Evolutionary conservation across 2,888 invertebrate genomes (phyloP), one percentile per base, ranked within the genome.

Genomic region (Patella depressa): DNA sequence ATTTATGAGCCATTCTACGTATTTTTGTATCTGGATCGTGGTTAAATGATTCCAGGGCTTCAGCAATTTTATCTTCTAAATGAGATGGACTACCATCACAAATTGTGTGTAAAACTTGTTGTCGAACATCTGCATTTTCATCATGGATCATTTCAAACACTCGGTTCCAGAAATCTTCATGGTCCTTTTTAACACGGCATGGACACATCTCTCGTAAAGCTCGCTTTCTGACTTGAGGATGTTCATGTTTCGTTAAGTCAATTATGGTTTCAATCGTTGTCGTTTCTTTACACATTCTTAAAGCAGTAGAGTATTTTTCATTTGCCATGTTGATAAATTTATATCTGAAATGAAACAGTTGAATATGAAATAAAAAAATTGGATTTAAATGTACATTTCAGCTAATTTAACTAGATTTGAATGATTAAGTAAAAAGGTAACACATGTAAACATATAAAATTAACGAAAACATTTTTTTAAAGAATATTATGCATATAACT

Each of bases 191-290:
- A n/a, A 91, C 91, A 69, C 89, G 82, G 81, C 91, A 91, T 1
- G 91, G 91, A 79, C 91, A 91, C 88, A 91, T 91, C 82, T 91
- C 89, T 73, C 84, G 83, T n/a, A 91, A 84, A 2, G 91, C 90
- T 59, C 80, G 82, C 85, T 89, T 87, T 77, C 91, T 81, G 12
- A 91, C 91, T 55, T 83, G 81, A 0, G 90, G 88, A 76, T 85
- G 84, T 2, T 78, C 65, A 78, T 91, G 91, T 74, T 85, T 85
- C 29, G 89, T 88, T 73, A 90, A 82, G 69, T 85, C 86, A 29
- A 91, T 86, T 71, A 91, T 87, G 7, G 83, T 84, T 72, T 91
- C 89, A 70, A 91, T 90, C 72, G 86, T 87, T 11, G 87, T 85
- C 0, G 90, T 91, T 59, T 86, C 83, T 75, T 82, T 81, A 76